Percentiles rank a stretch among this genome's conserved stretches.
Evolutionary conservation across 2,113 vertebrate genomes (phyloP).

Genomic region (Sardina pilchardus): DNA sequence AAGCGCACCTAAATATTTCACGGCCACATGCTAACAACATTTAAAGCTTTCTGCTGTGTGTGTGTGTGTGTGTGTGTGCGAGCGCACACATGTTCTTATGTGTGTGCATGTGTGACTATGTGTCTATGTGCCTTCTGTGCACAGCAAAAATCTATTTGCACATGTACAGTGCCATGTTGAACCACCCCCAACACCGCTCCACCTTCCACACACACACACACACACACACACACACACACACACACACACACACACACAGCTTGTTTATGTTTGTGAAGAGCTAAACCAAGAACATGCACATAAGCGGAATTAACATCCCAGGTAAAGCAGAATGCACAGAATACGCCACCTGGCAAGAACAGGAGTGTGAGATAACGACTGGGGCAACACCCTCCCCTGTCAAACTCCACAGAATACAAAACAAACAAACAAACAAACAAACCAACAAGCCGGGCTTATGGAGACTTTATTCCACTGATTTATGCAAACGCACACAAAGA

Average conservation of each 20-base stretch:
- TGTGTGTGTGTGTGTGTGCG: not conserved
- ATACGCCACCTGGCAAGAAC: not conserved
- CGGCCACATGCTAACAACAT: not conserved
- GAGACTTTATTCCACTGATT: constrained; percentile 20
- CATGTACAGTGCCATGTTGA: too few species aligned
- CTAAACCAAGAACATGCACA: not conserved
- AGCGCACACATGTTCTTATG: not conserved
- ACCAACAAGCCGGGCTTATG: not conserved
- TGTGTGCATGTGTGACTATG: not conserved
- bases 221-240: too few species aligned
- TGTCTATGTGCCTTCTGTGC: too few species aligned
- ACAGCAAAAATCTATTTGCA: too few species aligned
- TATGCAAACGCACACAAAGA: not conserved
- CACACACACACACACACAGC: too few species aligned
- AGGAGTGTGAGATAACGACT: not conserved
- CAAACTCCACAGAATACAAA: not conserved
- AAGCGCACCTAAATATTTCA: not conserved
- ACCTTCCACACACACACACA: too few species aligned
- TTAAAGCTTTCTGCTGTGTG: not conserved
- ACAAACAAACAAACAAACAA: constrained; percentile 15
- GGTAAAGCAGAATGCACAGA: not conserved
- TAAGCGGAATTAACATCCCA: not conserved
- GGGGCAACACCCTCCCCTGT: not conserved
- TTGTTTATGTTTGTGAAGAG: not conserved
- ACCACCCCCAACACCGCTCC: too few species aligned